Percentiles rank a stretch among this genome's conserved stretches.
These are phyloP conservation scores for Etheostoma nigrum DNA, from an alignment of 2,797 vertebrate genomes.

Conservation along the genomic window DNA sequence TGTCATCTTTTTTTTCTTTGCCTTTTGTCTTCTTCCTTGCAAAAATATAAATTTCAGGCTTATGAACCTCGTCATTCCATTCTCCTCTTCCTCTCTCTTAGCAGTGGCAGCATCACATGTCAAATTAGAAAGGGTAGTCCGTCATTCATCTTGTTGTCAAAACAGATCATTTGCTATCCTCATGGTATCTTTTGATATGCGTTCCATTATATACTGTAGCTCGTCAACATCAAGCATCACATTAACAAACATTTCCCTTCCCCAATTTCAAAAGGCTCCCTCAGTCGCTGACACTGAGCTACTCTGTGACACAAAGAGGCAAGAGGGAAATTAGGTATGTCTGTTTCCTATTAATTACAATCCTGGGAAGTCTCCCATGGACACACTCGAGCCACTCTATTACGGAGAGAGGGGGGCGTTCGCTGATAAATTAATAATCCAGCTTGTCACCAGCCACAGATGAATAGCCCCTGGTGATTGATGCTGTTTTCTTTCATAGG, in stretches of 20 bases:
- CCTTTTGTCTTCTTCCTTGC: slow-evolving; percentile 13
- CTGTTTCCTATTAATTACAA: slow-evolving; percentile 91
- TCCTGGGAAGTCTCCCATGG: slow-evolving; percentile 88
- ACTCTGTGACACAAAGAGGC: slow-evolving; percentile 86
- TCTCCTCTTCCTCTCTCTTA: slow-evolving; percentile 36
- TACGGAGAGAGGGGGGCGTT: slow-evolving; percentile 85
- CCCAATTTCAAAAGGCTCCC: slow-evolving; percentile 79
- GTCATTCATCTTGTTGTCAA: slow-evolving; percentile 76
- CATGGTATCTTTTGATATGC: slow-evolving; percentile 77
- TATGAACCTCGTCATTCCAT: slow-evolving; percentile 22
- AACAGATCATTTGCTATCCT: slow-evolving; percentile 74
- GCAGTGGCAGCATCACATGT: slow-evolving; percentile 46
- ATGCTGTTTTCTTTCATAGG: slow-evolving; percentile 95
- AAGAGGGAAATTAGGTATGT: slow-evolving; percentile 89
- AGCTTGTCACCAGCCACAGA: slow-evolving; percentile 86
- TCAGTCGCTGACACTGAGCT: slow-evolving; percentile 80
- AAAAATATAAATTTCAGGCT: slow-evolving; percentile 48
- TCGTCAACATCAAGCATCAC: slow-evolving; percentile 79
- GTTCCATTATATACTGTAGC: slow-evolving; percentile 77
- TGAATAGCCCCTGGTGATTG: slow-evolving; percentile 89
- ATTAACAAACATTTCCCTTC: slow-evolving; percentile 84
- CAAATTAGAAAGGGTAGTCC: slow-evolving; percentile 61
- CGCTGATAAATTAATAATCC: slow-evolving; percentile 91
- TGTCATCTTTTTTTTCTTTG: slow-evolving; percentile 59
- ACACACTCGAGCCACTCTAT: slow-evolving; percentile 85